Evolutionary conservation across 2,797 vertebrate species (phyloP).

Genomic region (Dendrocincla tyrannina): DNA sequence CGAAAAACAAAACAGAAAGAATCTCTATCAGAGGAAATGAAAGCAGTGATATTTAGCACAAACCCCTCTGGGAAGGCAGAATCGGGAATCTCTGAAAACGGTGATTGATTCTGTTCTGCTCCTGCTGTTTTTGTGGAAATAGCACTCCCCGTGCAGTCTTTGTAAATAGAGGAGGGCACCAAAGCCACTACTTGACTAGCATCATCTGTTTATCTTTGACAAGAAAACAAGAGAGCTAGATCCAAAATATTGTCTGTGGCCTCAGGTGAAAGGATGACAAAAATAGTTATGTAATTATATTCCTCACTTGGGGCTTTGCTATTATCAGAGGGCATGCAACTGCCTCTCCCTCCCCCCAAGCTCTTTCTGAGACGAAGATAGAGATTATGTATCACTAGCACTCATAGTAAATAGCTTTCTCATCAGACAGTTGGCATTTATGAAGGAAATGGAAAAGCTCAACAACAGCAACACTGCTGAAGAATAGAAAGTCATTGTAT

Average conservation of each 20-base stretch:
- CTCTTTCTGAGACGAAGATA: not conserved
- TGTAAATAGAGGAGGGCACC: not conserved
- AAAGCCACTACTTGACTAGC: not conserved
- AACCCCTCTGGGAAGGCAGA: not conserved
- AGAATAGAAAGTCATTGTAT: not conserved
- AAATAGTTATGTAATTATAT: not conserved
- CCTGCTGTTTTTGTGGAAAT: not conserved
- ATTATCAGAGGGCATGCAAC: not conserved
- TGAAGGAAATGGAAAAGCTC: slow-evolving; percentile 2
- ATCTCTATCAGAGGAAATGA: not conserved
- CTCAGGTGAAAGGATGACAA: not conserved
- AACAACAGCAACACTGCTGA: not conserved
- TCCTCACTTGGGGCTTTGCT: not conserved
- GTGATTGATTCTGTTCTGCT: not conserved
- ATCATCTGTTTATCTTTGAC: not conserved
- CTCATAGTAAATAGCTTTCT: not conserved
- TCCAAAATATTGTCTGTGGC: not conserved
- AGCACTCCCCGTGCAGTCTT: not conserved
- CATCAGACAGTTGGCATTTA: slow-evolving; percentile 3
- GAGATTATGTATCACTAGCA: not conserved
- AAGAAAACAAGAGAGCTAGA: not conserved
- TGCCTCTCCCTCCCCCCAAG: not conserved
- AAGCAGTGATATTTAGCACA: not conserved
- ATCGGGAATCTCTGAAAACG: not conserved
- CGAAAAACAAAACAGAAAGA: not conserved